Base-by-base conservation (phyloP, 2,888 invertebrate genomes). In the Exephanes ischioxanthus region DNA sequence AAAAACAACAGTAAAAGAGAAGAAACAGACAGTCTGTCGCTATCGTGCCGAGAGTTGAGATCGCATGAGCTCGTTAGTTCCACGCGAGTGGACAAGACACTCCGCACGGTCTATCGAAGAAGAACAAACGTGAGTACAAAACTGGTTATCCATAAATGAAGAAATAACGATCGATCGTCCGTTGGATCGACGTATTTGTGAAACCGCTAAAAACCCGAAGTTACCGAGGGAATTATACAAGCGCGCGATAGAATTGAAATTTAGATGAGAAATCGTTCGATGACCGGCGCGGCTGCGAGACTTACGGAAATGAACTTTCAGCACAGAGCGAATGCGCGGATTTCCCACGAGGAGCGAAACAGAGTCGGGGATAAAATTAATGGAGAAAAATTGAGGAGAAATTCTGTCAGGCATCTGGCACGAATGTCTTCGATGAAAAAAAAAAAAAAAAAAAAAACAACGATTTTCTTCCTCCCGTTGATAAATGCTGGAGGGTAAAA, bases 141-240 rank as follows among this genome's bases (percentile, higher is more conserved):
- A 45, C 48, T 55, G 45, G 61, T 75, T 33, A 61, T 22, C 53
- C 67, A 51, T 51, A 72, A 80, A 73, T 68, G 68, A 72, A 68
- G 70, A 70, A 83, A 80, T 73, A 73, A 80, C 67, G 80, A 83
- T 79, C 71, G 45, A 72, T 22, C n/a, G 33, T 58, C 22, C 16
- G 26, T 53, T 9, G 37, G 26, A 48, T 78, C 61, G 63, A 66
- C 76, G 55, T 76, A 80, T 76, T 61, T 45, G 71, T 71, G 37
- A 61, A 68, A 33, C 0, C 1, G 45, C 68, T 51, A 45, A 45
- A 19, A 71, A n/a, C 30, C 16, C 72, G 11, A 55, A 55, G 22
- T 30, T 33, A 53, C 45, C n/a, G 41, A 68, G 33, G 33, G 58
- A 78, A 58, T 16, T 45, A 58, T 22, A 22, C 41, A 37, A n/a